phyloP scores from a whole-genome alignment of 2,113 vertebrate species.

The Misgurnus mizolepis region DNA sequence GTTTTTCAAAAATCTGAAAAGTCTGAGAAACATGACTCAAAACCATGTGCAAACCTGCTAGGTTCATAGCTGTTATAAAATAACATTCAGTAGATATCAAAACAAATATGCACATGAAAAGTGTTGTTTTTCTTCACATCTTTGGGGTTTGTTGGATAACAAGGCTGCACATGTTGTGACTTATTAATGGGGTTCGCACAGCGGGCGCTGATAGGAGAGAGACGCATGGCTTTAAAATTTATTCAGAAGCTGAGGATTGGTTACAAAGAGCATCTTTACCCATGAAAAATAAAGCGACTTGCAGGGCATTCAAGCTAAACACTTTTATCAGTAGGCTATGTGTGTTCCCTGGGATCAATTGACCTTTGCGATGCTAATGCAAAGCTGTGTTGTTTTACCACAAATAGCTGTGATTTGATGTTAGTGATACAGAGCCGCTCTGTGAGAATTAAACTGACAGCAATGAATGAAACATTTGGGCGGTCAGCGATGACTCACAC shows the following conservation, averaged over 20 bases:
- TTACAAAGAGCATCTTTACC: not conserved
- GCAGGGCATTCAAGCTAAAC: too few relatives aligned
- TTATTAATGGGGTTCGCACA: not conserved
- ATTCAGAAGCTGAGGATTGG: not conserved
- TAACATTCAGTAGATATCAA: not conserved
- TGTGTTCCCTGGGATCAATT: too few relatives aligned
- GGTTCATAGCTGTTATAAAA: too few relatives aligned
- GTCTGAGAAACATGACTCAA: not conserved
- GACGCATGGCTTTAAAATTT: not conserved
- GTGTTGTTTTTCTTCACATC: not conserved
- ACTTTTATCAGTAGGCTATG: too few relatives aligned
- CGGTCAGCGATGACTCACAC: not conserved
- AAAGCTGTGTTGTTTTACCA: not conserved
- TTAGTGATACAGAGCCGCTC: not conserved
- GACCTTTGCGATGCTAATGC: too few relatives aligned
- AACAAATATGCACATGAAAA: not conserved
- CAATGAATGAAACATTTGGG: not conserved
- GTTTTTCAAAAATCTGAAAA: not conserved
- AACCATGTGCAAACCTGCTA: not conserved
- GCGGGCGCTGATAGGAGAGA: not conserved
- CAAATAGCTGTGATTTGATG: not conserved
- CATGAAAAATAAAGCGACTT: not conserved
- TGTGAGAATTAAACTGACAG: conserved; percentile 30
- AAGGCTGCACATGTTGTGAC: not conserved
- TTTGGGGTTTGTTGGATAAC: not conserved